Base-by-base conservation (phyloP, 2,888 invertebrate genomes). In the Stenotaenia linearis region DNA sequence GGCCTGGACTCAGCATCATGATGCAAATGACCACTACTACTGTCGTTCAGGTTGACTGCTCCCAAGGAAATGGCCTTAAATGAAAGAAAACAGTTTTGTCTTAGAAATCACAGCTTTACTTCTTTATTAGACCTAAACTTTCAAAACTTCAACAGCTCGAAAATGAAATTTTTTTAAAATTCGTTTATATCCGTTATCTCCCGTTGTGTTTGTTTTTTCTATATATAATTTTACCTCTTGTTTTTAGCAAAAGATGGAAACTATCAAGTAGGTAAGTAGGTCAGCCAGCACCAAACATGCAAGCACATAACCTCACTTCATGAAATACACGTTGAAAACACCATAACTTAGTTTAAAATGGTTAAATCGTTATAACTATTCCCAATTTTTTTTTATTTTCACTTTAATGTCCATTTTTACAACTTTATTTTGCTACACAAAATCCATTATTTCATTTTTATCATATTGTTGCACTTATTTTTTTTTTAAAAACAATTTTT, bases 201-300 rank as follows among this genome's bases (percentile, higher is more conserved):
- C 5, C n/a, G 6, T 45, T 45, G 12, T 9, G 15, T 6, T 4
- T n/a, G n/a, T n/a, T n/a, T 4, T 32, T 32, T 32, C 6, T 45
- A 45, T 15, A 15, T 5, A 45, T 45, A 45, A 45, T 7, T 45
- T 45, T 37, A n/a, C 15, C 45, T 45, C 45, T 45, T 45, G 45
- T 45, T 45, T 45, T 45, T 12, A 45, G 45, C 15, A 45, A 45
- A 45, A 45, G 45, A 74, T 74, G 74, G 28, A 74, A 30, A 74
- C 30, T 30, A 30, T 76, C 76, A 76, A 76, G 32, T 76, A 76
- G 76, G 76, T 76, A 76, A 76, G 35, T 76, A 32, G 76, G 76
- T 76, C n/a, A n/a, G n/a, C n/a, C 76, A 76, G 28, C 76, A 45
- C 45, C 45, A 45, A 32, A 45, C 45, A 45, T 45, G 45, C 45